Conservation (phyloP, 2,113 vertebrate genomes). For the Ailurus styani region DNA sequence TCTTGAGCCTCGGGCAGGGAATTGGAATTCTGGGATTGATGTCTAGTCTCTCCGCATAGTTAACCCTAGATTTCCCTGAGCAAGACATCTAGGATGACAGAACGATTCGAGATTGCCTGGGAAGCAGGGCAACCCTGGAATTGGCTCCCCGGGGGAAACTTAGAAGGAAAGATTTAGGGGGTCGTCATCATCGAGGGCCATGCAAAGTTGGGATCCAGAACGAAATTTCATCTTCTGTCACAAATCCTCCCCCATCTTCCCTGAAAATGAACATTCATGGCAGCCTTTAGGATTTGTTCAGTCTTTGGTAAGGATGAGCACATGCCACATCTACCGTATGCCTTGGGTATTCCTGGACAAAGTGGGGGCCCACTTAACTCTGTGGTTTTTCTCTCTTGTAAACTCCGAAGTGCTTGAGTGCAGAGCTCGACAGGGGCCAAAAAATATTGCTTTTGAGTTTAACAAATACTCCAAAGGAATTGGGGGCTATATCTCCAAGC, state of each 20-base stretch:
- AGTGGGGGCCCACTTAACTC: not conserved
- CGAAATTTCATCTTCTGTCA: not conserved
- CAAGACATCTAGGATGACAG: not conserved
- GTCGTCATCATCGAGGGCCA: not conserved
- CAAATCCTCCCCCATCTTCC: not conserved
- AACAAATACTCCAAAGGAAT: slow-evolving; percentile 2
- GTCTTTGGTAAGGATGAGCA: not conserved
- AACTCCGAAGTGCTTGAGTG: not conserved
- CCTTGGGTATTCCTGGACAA: not conserved
- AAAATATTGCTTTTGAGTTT: not conserved
- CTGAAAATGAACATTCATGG: not conserved
- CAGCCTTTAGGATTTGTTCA: not conserved
- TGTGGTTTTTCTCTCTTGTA: not conserved
- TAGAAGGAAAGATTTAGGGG: not conserved
- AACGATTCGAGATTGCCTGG: not conserved
- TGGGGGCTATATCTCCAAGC: not conserved
- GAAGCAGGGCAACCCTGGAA: not conserved
- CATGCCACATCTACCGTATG: not conserved
- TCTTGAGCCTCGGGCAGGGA: slow-evolving; percentile 40
- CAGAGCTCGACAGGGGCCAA: not conserved
- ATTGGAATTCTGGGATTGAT: slow-evolving; percentile 9
- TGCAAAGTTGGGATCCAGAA: not conserved
- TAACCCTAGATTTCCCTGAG: slow-evolving; percentile 50
- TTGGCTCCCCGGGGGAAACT: not conserved
- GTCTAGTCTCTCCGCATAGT: not conserved